phyloP scores from a whole-genome alignment of 2,888 invertebrate species.

The Conchocele bisecta region DNA sequence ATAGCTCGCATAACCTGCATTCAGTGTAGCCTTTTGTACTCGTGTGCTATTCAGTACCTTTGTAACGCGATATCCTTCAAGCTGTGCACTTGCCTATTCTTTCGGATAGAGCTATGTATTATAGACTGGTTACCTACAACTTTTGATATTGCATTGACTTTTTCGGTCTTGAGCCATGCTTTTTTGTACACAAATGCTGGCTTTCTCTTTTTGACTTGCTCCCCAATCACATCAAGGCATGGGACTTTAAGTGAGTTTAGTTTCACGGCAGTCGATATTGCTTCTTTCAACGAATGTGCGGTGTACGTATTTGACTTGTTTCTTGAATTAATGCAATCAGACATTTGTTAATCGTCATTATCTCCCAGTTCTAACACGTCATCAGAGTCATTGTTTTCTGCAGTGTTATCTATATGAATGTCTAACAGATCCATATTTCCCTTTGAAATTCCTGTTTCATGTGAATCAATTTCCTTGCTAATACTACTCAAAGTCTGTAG shows the following conservation, averaged over 20 bases:
- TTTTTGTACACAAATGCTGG: neutral
- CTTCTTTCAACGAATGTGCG: no score
- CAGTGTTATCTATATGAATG: no score
- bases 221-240: neutral
- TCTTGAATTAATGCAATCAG: no score
- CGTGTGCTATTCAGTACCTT: neutral
- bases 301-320: no score
- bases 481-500: neutral
- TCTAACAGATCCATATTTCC: no score
- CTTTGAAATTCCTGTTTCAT: no score
- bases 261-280: neutral
- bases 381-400: no score
- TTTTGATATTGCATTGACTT: neutral
- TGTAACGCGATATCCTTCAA: neutral
- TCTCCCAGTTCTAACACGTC: no score
- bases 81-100: neutral
- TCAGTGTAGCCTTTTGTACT: constrained; percentile 1
- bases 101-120: no score
- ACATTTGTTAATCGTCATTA: no score
- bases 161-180: neutral
- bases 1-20: constrained; percentile 3
- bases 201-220: neutral
- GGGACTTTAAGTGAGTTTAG: neutral
- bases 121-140: neutral
- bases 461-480: neutral